Evolutionary conservation across 2,797 vertebrate species (phyloP), one percentile per base, ranked within the genome.

Genomic region (Aldrovandia affinis): DNA sequence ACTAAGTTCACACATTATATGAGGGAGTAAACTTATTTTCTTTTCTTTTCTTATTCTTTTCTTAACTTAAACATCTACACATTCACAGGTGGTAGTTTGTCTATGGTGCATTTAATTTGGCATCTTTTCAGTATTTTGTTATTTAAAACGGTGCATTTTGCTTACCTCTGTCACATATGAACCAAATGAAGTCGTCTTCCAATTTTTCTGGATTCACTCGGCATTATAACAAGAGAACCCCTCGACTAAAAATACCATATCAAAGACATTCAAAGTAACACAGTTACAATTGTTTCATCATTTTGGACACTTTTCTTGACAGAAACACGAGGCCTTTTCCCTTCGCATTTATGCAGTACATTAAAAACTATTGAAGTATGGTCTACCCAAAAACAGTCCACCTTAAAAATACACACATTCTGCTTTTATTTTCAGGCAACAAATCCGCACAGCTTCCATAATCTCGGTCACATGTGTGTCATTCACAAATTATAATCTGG

Each of bases 51-150:
- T 3, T 3, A 3, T 50, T 3, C 47, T 50, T 50, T 10, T 50
- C 47, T 50, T 50, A 3, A 50, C 47, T 50, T 3, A 50, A 50
- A 50, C 28, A 65, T n/a, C 14, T 65, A 65, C 10, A 65, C 61
- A 65, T 70, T 39, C 33, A 70, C 33, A 39, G 30, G 39, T 70
- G 61, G 65, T 39, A 70, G 30, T 39, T 25, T 75, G 68, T 83
- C 39, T 55, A 68, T 15, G 10, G 54, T 83, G 42, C 36, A 83
- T 83, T 39, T 42, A 47, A 82, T 68, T 63, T 54, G 81, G 33
- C 63, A 82, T 73, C 47, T 73, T 25, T 30, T 33, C 50, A 33
- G 20, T 44, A 52, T 63, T 82, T 33, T 65, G 18, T 52, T 50
- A 82, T 73, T 61, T 61, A n/a, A 65, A 65, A 65, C 14, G n/a